A percentile compares a stretch with the other conserved stretches of the same genome.
Conservation (phyloP, 2,113 vertebrate genomes). For the Eptesicus fuscus region DNA sequence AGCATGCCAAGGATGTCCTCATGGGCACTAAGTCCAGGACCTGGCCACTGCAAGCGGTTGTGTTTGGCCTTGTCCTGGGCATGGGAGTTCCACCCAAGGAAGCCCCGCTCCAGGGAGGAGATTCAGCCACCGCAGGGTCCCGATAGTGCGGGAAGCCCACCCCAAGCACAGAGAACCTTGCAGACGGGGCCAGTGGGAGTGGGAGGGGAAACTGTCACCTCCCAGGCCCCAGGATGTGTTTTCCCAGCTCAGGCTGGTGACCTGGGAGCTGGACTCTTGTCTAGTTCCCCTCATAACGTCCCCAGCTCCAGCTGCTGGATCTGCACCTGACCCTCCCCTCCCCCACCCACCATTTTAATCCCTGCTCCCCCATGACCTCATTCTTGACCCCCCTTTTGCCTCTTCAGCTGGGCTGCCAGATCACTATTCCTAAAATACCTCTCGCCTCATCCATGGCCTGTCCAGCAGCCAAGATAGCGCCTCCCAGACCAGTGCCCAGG, state of each 20-base stretch:
- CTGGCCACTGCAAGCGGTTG: too few species aligned
- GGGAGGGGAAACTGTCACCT: not conserved
- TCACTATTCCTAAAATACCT: slow-evolving; percentile 7
- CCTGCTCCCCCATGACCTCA: not conserved
- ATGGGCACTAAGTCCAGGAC: fast-evolving
- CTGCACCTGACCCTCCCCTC: not conserved
- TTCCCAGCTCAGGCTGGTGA: not conserved
- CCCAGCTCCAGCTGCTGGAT: not conserved
- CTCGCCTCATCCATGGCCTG: not conserved
- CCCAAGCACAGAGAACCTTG: too few species aligned
- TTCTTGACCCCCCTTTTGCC: not conserved
- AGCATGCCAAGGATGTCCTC: not conserved
- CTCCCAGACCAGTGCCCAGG: not conserved
- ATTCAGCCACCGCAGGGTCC: not conserved
- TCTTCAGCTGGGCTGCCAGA: not conserved
- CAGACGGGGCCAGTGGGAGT: not conserved
- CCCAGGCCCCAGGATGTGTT: not conserved
- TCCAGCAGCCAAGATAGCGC: not conserved
- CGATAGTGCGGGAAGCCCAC: fast-evolving
- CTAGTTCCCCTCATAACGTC: not conserved
- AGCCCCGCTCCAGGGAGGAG: not conserved
- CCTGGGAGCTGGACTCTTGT: not conserved
- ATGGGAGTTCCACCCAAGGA: not conserved
- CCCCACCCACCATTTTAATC: not conserved
- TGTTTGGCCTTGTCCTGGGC: not conserved